Conservation (phyloP, 2,797 vertebrate species). For the Melanotaenia maccullochi region DNA sequence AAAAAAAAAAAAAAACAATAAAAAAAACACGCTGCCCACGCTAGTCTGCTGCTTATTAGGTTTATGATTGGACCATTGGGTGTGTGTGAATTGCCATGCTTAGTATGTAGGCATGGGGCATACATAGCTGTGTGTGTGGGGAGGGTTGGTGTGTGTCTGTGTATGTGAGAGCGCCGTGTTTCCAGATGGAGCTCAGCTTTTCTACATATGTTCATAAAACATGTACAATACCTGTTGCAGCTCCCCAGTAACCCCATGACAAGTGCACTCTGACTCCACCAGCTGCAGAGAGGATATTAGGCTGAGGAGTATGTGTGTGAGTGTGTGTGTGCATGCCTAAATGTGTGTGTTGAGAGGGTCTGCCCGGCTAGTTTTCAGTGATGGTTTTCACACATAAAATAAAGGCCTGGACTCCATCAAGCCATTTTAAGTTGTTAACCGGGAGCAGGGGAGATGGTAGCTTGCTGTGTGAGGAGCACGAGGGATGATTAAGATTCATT, state of each 20-base stretch:
- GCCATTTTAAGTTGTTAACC: conserved; percentile 61
- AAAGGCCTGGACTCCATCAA: conserved; percentile 74
- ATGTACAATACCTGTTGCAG: conserved; percentile 67
- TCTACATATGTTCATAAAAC: conserved; percentile 74
- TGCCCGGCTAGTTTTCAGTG: conserved; percentile 64
- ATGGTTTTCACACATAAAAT: conserved; percentile 79
- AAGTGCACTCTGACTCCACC: conserved; percentile 66
- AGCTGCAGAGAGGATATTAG: conserved; percentile 56
- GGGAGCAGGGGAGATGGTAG: conserved; percentile 49
- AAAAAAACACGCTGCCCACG: conserved; percentile 22
- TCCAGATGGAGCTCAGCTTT: conserved; percentile 57
- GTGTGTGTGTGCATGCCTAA: neutral
- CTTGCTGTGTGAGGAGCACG: conserved; percentile 14
- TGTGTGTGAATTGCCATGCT: conserved; percentile 48
- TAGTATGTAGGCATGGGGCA: conserved; percentile 16
- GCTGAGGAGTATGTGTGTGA: conserved; percentile 31
- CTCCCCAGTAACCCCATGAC: conserved; percentile 53
- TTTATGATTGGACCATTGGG: conserved; percentile 65
- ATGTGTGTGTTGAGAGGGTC: conserved; percentile 8
- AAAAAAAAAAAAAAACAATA: neutral
- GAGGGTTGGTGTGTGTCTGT: neutral
- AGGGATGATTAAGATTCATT: conserved; percentile 3
- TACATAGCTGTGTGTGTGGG: conserved; percentile 13
- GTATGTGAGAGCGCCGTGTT: conserved; percentile 18
- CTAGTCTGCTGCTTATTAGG: conserved; percentile 82